Conservation (phyloP, 2,888 invertebrate genomes). For the Troilus luridus region DNA sequence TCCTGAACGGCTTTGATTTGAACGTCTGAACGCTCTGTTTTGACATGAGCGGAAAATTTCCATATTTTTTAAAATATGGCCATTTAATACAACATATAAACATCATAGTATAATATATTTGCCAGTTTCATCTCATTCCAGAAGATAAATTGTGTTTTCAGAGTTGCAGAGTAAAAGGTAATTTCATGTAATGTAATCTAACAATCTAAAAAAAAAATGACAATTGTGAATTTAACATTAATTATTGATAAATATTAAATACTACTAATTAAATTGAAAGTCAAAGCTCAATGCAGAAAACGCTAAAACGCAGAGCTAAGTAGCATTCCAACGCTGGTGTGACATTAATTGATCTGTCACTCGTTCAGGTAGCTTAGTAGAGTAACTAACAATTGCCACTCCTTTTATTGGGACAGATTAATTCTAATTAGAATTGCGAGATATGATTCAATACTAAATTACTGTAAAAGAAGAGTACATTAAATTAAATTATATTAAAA, state of each 20-base stretch:
- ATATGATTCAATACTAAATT: too few relatives aligned
- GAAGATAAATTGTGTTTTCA: background rate
- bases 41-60: too few relatives aligned
- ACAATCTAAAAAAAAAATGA: too few relatives aligned
- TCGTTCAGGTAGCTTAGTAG: background rate
- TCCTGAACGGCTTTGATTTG: too few relatives aligned
- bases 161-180: background rate
- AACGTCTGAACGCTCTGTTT: too few relatives aligned
- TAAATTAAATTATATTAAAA: too few relatives aligned
- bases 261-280: background rate
- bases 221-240: too few relatives aligned
- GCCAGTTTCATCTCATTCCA: background rate
- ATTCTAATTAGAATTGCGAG: too few relatives aligned
- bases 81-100: background rate
- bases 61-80: background rate
- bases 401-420: background rate
- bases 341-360: constrained; percentile 15
- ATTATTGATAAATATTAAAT: too few relatives aligned
- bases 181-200: too few relatives aligned
- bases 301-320: background rate
- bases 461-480: too few relatives aligned
- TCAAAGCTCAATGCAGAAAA: background rate
- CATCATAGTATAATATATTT: too few relatives aligned
- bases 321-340: background rate
- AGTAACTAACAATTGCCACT: background rate